Evolutionary conservation across 2,888 invertebrate genomes (phyloP), one percentile per base, ranked within the genome.

Genomic region (Caenorhabditis wallacei): DNA sequence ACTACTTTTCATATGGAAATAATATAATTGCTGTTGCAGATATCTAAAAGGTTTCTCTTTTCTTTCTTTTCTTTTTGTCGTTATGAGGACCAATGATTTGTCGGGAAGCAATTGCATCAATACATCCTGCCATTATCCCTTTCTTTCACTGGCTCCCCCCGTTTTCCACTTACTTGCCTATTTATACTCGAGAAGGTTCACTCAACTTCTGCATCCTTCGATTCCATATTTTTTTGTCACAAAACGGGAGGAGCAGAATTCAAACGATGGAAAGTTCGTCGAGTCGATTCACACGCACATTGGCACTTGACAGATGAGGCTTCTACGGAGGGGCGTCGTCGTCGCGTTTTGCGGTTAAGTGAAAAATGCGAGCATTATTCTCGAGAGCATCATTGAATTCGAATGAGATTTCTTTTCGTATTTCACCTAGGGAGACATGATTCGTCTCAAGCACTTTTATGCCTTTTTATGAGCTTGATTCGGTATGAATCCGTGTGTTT

Each of bases 351-450:
- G 59, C 48, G 68, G 64, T 71, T 72, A 57, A 72, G 72, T 68
- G 80, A 68, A 72, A 72, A 80, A 80, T 26, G 72, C 26, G 59
- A 57, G 74, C 66, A 63, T 63, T 69, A 69, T 75, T 63, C 81
- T 81, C 75, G 81, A 81, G 81, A 81, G 81, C 81, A 75, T 81
- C 81, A 81, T 81, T 70, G 81, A 75, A 75, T 81, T 81, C 70
- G 70, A 76, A 81, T 81, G 81, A 81, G 81, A 76, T 81, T 81
- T 81, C 16, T 8, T 13, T 53, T 48, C 64, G 66, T 63, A 69
- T 74, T 80, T 80, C 81, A 81, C 81, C 81, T 81, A 81, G 72
- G 80, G 81, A 76, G 63, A 81, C 81, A 75, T 54, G 51, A 59
- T 51, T 30, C 69, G 53, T 80, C 69, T 74, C 80, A 69, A 68